phyloP scores from a whole-genome alignment of 2,797 vertebrate genomes.

The Poecilia picta region DNA sequence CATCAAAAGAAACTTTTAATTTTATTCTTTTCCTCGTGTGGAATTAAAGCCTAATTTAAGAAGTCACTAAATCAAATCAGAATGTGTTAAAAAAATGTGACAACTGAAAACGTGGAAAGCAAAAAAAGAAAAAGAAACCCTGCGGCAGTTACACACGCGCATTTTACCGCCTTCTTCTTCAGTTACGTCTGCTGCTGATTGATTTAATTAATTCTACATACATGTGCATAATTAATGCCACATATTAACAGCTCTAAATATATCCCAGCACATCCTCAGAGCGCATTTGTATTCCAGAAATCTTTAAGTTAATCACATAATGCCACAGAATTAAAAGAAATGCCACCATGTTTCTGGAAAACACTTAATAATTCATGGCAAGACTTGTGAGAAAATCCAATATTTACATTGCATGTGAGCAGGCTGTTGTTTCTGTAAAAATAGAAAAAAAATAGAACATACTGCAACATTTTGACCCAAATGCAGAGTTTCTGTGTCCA shows the following conservation, averaged over 20 bases:
- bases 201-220: constrained; percentile 71
- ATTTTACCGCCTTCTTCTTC: constrained; percentile 27
- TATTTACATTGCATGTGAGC: constrained; percentile 49
- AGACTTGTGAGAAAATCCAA: constrained; percentile 42
- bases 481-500: not conserved
- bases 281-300: constrained; percentile 38
- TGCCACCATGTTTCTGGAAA: constrained; percentile 32
- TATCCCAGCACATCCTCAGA: constrained; percentile 48
- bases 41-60: constrained; percentile 18
- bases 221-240: constrained; percentile 72
- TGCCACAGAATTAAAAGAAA: constrained; percentile 10
- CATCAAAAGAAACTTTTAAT: constrained; percentile 15
- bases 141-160: constrained; percentile 25
- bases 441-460: not conserved
- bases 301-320: constrained; percentile 42
- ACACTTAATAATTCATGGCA: constrained; percentile 46
- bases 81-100: constrained; percentile 19
- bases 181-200: constrained; percentile 62
- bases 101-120: constrained; percentile 28
- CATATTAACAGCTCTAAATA: constrained; percentile 63
- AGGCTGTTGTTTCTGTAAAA: constrained; percentile 14
- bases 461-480: not conserved
- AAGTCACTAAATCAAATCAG: constrained; percentile 17
- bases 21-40: constrained; percentile 3
- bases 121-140: not conserved